These are phyloP conservation scores for Sylvilagus floridanus DNA, from an alignment of 2,797 vertebrate species.

Conservation along the genomic window DNA sequence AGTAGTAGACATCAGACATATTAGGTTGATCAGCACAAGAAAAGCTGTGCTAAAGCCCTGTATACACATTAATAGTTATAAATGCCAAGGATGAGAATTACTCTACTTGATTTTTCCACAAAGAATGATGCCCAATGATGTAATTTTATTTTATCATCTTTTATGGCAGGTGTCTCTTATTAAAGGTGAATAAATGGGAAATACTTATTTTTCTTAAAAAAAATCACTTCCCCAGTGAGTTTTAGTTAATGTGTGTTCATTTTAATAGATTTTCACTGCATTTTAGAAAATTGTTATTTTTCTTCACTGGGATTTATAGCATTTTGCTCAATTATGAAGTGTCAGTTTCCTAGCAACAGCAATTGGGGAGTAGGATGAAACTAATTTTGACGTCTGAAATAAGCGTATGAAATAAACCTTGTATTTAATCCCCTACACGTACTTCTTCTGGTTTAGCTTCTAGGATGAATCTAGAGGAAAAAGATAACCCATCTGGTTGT, in stretches of 20 bases:
- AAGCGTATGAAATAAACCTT: not conserved
- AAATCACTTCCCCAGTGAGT: not conserved
- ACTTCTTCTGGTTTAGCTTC: not conserved
- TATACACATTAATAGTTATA: not conserved
- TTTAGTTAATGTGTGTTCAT: conserved; percentile 17
- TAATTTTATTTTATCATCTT: not conserved
- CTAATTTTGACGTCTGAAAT: conserved; percentile 46
- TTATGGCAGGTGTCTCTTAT: not conserved
- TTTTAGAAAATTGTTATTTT: conserved; percentile 5
- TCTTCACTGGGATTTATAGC: not conserved
- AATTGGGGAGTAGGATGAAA: not conserved
- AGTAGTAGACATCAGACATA: not conserved
- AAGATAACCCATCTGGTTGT: not conserved
- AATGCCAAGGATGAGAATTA: not conserved
- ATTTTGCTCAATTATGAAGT: conserved; percentile 21
- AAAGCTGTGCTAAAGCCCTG: not conserved
- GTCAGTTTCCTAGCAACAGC: conserved; percentile 42
- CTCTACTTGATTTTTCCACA: not conserved
- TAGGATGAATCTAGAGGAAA: not conserved
- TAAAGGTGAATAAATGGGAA: not conserved
- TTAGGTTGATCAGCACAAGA: not conserved
- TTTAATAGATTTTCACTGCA: conserved; percentile 2
- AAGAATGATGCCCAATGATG: not conserved
- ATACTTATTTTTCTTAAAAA: not conserved
- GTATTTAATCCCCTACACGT: not conserved